Conservation (phyloP, 2,888 invertebrate genomes). For the Octonoba sinensis region DNA sequence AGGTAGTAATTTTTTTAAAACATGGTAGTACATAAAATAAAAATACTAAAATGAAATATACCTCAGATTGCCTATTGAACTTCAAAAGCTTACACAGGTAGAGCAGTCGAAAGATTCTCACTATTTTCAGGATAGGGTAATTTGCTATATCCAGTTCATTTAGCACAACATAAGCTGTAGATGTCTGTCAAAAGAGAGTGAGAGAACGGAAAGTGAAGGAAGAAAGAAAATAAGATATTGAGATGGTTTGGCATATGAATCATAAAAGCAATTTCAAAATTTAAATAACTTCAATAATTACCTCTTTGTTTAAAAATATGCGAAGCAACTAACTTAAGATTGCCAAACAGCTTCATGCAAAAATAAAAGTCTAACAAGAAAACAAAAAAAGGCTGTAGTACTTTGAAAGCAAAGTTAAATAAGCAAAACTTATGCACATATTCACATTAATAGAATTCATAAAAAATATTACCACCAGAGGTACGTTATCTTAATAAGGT, state of each 20-base stretch:
- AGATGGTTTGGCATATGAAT: too few species aligned
- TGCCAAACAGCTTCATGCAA: constrained; percentile 34
- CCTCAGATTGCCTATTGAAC: constrained; percentile 48
- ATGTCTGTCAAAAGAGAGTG: constrained; percentile 11
- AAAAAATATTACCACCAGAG: too few species aligned
- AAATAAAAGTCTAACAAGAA: constrained; percentile 3
- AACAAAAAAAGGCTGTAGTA: background rate
- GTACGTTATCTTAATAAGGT: too few species aligned
- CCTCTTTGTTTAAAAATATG: too few species aligned
- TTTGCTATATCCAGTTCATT: constrained; percentile 21
- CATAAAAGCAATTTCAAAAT: too few species aligned
- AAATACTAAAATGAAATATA: constrained; percentile 2
- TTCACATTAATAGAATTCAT: too few species aligned
- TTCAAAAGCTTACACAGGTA: constrained; percentile 27
- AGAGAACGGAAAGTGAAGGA: too few species aligned
- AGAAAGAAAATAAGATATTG: too few species aligned
- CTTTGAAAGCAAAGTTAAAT: constrained; percentile 3
- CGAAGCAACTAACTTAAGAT: background rate
- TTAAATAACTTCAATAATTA: too few species aligned
- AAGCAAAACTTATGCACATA: background rate
- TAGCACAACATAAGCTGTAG: constrained; percentile 26
- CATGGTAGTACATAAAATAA: background rate
- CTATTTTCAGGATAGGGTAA: constrained; percentile 24
- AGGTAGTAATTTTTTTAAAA: background rate
- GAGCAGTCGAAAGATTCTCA: constrained; percentile 33